Percentiles rank a stretch among this genome's conserved stretches.
phyloP scores from a whole-genome alignment of 2,797 vertebrate genomes.

The Tinamus major region DNA sequence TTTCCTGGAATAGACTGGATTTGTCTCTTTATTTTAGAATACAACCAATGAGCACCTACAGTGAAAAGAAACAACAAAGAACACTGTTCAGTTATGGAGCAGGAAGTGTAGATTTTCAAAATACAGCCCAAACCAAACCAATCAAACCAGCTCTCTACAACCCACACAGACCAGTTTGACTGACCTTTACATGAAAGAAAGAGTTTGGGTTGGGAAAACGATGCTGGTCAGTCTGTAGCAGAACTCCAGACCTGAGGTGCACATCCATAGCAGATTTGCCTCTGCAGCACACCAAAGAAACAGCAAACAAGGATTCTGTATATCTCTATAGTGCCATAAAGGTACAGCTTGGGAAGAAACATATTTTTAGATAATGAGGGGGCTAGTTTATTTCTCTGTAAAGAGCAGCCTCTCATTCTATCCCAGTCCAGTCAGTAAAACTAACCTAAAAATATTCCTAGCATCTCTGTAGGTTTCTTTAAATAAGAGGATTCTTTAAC shows the following conservation, averaged over 20 bases:
- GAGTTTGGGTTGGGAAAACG: not conserved
- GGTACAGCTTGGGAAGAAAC: not conserved
- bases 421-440: not conserved
- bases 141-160: not conserved
- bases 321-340: not conserved
- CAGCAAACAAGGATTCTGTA: not conserved
- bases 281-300: not conserved
- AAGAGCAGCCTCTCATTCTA: not conserved
- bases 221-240: not conserved
- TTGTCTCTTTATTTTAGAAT: not conserved
- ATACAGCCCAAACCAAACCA: not conserved
- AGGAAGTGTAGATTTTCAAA: not conserved
- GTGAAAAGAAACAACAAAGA: not conserved
- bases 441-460: not conserved
- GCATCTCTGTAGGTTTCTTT: not conserved
- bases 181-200: not conserved
- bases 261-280: not conserved
- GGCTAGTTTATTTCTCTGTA: not conserved
- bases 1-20: not conserved
- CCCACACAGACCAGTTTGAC: not conserved
- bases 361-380: not conserved
- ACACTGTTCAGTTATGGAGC: not conserved
- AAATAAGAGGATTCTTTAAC: conserved; percentile 24
- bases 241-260: not conserved
- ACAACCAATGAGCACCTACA: not conserved